Evolutionary conservation across 2,797 vertebrate species (phyloP), one percentile per base, ranked within the genome.

Genomic region (Eupleurogrammus muticus): DNA sequence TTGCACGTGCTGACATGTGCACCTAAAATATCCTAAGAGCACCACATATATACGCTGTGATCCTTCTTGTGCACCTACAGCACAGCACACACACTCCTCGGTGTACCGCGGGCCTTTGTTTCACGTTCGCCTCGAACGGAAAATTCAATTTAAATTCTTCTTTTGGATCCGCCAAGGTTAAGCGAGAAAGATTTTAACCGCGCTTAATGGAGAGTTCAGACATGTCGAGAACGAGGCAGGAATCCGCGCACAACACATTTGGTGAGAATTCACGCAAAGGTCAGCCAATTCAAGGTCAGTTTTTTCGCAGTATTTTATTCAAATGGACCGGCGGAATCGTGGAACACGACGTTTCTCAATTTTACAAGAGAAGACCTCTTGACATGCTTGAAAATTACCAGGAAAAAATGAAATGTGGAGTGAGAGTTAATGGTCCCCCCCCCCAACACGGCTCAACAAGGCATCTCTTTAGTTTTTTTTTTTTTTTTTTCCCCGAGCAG

Each of bases 381-480:
- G 78, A 88, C 73, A 67, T 71, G 63, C 70, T 80, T 81, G 55
- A 88, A 84, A 84, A 81, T 75, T n/a, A 73, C 73, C 73, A 73
- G 76, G 79, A 79, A 88, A 82, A 80, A 73, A 75, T 77, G 10
- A 75, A 72, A 82, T n/a, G 14, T 1, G 13, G 56, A 64, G 59
- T 55, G 64, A 64, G 62, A 58, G 64, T 83, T 76, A 76, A 13
- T n/a, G 62, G 67, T 78, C 73, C 20, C 73, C 17, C 73, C 17
- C 52, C 60, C 20, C 38, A 63, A 54, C 70, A 32, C 9, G 4
- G 59, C 66, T 48, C 62, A 58, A 80, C 64, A 82, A 84, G 52
- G 51, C 54, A 71, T 79, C 32, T 66, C 72, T 79, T 65, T 73
- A 48, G 55, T 36, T 66, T 81, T 80, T 80, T 60, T n/a, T 66